phyloP scores from a whole-genome alignment of 1,140 invertebrate species.

The Argopecten irradians region DNA sequence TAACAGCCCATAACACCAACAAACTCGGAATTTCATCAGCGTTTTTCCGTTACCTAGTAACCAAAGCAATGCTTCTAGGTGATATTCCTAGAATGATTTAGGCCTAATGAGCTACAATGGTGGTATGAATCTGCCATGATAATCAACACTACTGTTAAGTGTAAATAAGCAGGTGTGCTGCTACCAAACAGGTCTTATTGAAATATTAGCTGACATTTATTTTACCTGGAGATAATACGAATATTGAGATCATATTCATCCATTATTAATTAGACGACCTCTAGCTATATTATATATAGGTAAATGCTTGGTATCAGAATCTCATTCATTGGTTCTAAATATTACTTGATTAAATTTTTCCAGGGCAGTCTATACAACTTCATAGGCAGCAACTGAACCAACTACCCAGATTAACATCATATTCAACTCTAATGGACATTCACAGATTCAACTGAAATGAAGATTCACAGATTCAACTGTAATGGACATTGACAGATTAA shows the following conservation, averaged over 20 bases:
- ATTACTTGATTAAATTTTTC: no score
- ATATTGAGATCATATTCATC: neutral
- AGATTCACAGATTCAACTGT: neutral
- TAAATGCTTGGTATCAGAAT: no score
- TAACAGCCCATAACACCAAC: neutral
- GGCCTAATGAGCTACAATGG: neutral
- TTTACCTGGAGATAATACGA: neutral
- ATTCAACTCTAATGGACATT: neutral
- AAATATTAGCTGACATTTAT: neutral
- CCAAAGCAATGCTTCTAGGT: neutral
- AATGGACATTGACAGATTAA: neutral
- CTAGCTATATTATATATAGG: no score
- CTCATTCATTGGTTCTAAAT: no score
- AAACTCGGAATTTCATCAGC: neutral
- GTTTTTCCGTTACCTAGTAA: neutral
- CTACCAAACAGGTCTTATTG: neutral
- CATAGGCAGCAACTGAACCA: no score
- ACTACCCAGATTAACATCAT: no score
- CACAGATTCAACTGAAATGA: neutral
- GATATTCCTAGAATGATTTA: neutral
- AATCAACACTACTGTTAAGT: neutral
- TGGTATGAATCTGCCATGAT: neutral
- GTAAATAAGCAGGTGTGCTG: neutral
- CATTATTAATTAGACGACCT: no score
- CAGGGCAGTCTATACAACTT: no score